These are phyloP conservation scores for Darevskia nairensis DNA, from an alignment of 2,797 vertebrate species.

Conservation along the genomic window DNA sequence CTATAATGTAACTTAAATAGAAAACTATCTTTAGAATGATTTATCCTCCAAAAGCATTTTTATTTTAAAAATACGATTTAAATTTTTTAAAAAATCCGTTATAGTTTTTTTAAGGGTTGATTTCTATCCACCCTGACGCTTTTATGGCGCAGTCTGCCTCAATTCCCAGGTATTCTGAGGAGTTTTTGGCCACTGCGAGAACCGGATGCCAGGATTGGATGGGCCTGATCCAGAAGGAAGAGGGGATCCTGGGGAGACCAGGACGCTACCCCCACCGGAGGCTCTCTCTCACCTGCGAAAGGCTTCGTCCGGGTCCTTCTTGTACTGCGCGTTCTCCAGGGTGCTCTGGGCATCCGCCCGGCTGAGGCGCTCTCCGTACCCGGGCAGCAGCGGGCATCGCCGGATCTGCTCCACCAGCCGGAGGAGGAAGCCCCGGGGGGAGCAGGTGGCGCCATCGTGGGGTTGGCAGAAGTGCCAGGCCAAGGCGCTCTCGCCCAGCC, in stretches of 20 bases:
- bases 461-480: conserved; percentile 84
- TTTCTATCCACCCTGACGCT: too few relatives aligned
- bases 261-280: too few relatives aligned
- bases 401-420: conserved; percentile 80
- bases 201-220: too few relatives aligned
- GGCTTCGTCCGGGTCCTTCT: conserved; percentile 79
- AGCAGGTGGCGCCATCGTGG: conserved; percentile 77
- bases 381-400: conserved; percentile 74
- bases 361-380: conserved; percentile 72
- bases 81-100: too few relatives aligned
- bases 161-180: too few relatives aligned
- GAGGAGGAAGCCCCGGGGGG: conserved; percentile 80
- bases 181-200: too few relatives aligned
- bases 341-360: conserved; percentile 52
- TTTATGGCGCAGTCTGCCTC: too few relatives aligned
- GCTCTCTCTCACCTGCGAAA: conserved; percentile 79
- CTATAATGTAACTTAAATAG: too few relatives aligned
- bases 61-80: too few relatives aligned
- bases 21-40: too few relatives aligned
- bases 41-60: too few relatives aligned
- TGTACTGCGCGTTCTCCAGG: conserved; percentile 76
- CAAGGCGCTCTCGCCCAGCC: conserved; percentile 79
- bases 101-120: too few relatives aligned
- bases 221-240: not conserved
- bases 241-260: not conserved